These are phyloP conservation scores for Cossypha dichroa DNA, from an alignment of 2,797 vertebrate genomes.

Conservation along the genomic window DNA sequence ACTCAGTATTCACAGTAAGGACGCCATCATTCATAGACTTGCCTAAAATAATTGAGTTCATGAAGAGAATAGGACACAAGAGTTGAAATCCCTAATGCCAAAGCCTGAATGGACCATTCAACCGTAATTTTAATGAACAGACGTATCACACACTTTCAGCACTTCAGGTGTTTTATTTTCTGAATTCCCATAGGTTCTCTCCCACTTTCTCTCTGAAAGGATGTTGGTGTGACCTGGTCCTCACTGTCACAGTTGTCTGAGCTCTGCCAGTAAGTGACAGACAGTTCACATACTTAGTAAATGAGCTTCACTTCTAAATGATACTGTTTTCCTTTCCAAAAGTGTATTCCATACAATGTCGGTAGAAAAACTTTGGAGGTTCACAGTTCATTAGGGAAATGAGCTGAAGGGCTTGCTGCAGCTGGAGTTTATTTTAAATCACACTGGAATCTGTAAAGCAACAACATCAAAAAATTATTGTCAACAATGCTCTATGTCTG, in stretches of 20 bases:
- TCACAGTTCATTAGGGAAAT: slow-evolving; percentile 76
- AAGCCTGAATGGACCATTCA: neutral
- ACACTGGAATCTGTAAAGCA: slow-evolving; percentile 58
- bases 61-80: neutral
- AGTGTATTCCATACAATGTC: slow-evolving; percentile 61
- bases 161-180: slow-evolving; percentile 22
- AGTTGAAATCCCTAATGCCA: neutral
- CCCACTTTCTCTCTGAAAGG: neutral
- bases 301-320: slow-evolving; percentile 42
- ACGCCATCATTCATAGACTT: neutral
- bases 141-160: neutral
- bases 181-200: neutral
- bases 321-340: slow-evolving; percentile 45
- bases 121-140: neutral
- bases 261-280: slow-evolving; percentile 47
- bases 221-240: neutral
- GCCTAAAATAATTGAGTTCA: neutral
- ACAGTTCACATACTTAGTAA: slow-evolving; percentile 41
- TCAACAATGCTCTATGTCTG: slow-evolving; percentile 37
- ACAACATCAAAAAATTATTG: neutral
- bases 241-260: slow-evolving; percentile 22
- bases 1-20: neutral
- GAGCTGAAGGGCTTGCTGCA: slow-evolving; percentile 59
- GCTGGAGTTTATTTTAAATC: slow-evolving; percentile 70
- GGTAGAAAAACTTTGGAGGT: slow-evolving; percentile 61